Percentiles rank a stretch among this genome's conserved stretches.
phyloP scores from a whole-genome alignment of 2,113 vertebrate species.

The human (Homo sapiens) region GRCh38 chr4:65391501-65392000 shows the following conservation, averaged over 20 bases:
- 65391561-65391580: neutral
- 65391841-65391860: neutral
- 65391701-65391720: neutral
- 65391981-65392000: slow-evolving; percentile 14
- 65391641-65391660: neutral
- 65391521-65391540: neutral
- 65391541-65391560: neutral
- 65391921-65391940: neutral
- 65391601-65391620: neutral
- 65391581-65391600: neutral
- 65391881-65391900: slow-evolving; percentile 20
- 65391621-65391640: neutral
- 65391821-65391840: neutral
- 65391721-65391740: neutral
- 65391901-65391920: neutral
- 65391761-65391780: neutral
- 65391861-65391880: slow-evolving; percentile 22
- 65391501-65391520: neutral
- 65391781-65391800: neutral
- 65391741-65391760: neutral
- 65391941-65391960: neutral
- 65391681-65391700: neutral
- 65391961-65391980: neutral
- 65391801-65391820: neutral
- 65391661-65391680: neutral